Percentiles rank a stretch among this genome's conserved stretches.
Conservation (phyloP, 2,797 vertebrate species). For the Phataginus tetradactyla region DNA sequence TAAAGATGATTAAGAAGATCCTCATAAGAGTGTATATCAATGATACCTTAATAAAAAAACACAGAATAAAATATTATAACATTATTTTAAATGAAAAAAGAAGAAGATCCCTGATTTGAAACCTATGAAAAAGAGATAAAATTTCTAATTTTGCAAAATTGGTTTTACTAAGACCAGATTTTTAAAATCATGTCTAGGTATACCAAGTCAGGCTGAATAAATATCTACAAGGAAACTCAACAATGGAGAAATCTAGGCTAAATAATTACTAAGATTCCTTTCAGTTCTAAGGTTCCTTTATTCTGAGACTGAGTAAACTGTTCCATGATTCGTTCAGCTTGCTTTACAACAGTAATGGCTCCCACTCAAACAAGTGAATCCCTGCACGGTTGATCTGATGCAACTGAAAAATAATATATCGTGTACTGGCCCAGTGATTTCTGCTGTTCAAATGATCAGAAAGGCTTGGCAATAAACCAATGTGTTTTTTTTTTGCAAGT, state of each 20-base stretch:
- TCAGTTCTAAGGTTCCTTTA: neutral
- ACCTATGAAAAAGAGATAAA: neutral
- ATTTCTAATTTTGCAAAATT: neutral
- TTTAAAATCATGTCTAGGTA: neutral
- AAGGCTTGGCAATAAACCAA: neutral
- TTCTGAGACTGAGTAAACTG: neutral
- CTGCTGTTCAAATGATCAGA: neutral
- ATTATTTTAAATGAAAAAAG: too few relatives aligned
- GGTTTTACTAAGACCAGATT: neutral
- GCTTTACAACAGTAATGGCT: neutral
- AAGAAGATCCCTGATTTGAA: neutral
- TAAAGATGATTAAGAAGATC: neutral
- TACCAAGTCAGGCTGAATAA: neutral
- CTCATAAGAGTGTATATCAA: too few relatives aligned
- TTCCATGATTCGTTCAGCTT: neutral
- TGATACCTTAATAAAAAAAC: too few relatives aligned
- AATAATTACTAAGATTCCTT: neutral
- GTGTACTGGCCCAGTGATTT: neutral
- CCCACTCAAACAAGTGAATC: neutral
- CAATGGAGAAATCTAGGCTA: neutral
- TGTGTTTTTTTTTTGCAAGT: neutral
- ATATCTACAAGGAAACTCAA: neutral
- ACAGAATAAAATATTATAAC: too few relatives aligned
- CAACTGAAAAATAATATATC: neutral
- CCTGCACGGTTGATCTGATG: neutral